Evolutionary conservation across 2,888 invertebrate genomes (phyloP), one percentile per base, ranked within the genome.

Genomic region (Drepanosiphum platanoidis): DNA sequence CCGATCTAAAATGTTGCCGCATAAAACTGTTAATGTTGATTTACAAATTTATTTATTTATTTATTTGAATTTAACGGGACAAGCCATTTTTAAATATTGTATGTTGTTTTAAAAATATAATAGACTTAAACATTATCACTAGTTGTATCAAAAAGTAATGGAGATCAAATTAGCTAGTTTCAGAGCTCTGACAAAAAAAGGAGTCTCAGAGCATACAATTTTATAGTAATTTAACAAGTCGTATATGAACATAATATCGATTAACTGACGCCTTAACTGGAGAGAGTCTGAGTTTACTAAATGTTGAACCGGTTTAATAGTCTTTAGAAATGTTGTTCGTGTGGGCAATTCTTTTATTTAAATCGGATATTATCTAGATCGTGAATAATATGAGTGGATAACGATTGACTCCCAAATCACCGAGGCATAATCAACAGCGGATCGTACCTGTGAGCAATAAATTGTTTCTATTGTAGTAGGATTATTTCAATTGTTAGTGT

Each of bases 391-490:
- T 61, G 42, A 42, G 61, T 61, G n/a, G 61, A 27, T 78, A 78
- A 61, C 58, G 64, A 64, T 78, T 78, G 39, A 78, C 8, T 11
- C n/a, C 34, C 27, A 78, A 64, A 64, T 58, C 34, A 75, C 3
- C 13, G 75, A 58, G 3, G 11, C 52, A 74, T 22, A 75, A n/a
- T 52, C 34, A 13, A 78, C 30, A 78, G 22, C 42, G 42, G 66
- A 66, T 66, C 66, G 42, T 42, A 79, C 78, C 3, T 66, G 66
- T 1, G 66, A 79, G 3, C 22, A 32, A 79, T 79, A 64, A 42
- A 79, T 18, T 18, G 42, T 78, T 78, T 78, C 42, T 32, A 79
- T 32, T 15, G 64, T 75, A 75, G 34, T 75, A 11, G 30, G 22
- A 9, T 61, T 77, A 8, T 77, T 61, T 36, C 34, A 79, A 42